Conservation (phyloP, 1,140 invertebrate genomes). For the Apocrypta bakeri region DNA sequence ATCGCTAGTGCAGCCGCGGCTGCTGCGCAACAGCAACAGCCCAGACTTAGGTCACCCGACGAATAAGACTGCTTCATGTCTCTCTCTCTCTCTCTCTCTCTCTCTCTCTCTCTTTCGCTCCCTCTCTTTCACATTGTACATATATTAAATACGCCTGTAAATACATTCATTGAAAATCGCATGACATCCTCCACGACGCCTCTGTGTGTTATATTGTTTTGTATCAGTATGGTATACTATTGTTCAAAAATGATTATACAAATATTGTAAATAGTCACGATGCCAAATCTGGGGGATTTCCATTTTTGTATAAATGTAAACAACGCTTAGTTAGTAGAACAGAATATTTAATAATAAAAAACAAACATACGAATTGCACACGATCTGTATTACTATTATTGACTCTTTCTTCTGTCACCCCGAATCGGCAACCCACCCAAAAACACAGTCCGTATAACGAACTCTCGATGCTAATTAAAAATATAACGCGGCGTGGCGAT, state of each 20-base stretch:
- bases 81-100: neutral
- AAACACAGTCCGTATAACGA: too few relatives aligned
- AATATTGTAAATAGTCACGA: constrained; percentile 38
- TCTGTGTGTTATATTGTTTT: neutral
- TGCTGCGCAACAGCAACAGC: constrained; percentile 58
- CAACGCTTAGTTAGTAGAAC: constrained; percentile 51
- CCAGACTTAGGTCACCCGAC: constrained; percentile 42
- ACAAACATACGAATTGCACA: neutral
- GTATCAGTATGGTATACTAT: neutral
- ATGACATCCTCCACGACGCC: neutral
- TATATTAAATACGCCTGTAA: constrained; percentile 31
- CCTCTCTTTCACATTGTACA: constrained; percentile 15
- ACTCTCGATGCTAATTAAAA: neutral
- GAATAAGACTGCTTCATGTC: constrained; percentile 25
- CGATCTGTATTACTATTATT: neutral
- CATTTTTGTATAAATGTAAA: constrained; percentile 72
- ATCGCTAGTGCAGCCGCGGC: neutral
- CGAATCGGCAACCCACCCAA: too few relatives aligned
- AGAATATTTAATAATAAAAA: constrained; percentile 64
- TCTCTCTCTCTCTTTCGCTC: too few relatives aligned
- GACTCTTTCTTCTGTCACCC: neutral
- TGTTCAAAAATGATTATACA: neutral
- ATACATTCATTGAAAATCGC: constrained; percentile 35
- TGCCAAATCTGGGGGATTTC: constrained; percentile 42
- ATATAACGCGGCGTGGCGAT: neutral